These are phyloP conservation scores for Pogonophryne albipinna DNA, from an alignment of 2,797 vertebrate species.

Conservation along the genomic window DNA sequence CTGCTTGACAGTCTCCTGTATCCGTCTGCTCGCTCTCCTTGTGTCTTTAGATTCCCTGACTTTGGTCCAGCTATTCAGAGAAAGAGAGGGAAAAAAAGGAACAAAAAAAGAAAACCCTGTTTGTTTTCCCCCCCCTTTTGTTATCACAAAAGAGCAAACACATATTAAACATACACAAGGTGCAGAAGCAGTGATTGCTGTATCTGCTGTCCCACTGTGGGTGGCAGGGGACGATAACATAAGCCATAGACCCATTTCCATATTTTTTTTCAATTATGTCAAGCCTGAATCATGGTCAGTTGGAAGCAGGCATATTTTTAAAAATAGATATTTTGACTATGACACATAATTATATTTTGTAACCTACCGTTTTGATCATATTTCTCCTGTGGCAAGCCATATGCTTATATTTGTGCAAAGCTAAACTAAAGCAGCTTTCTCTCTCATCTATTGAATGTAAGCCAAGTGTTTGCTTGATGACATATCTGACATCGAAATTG, in stretches of 20 bases:
- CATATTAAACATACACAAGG: slow-evolving; percentile 76
- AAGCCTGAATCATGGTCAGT: slow-evolving; percentile 68
- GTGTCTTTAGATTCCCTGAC: slow-evolving; percentile 76
- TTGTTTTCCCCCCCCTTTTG: slow-evolving; percentile 48
- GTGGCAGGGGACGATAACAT: slow-evolving; percentile 76
- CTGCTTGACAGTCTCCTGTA: slow-evolving; percentile 69
- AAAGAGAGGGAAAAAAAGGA: slow-evolving; percentile 10
- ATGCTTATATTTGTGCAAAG: slow-evolving; percentile 22
- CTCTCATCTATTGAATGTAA: slow-evolving; percentile 10
- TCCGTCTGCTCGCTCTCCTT: slow-evolving; percentile 60
- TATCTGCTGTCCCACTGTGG: slow-evolving; percentile 76
- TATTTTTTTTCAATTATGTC: slow-evolving; percentile 75
- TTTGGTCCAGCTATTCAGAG: slow-evolving; percentile 72
- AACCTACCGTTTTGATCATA: slow-evolving; percentile 21
- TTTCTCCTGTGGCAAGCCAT: slow-evolving; percentile 6
- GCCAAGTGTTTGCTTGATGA: slow-evolving; percentile 24
- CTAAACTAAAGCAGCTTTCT: slow-evolving; percentile 15
- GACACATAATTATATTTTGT: slow-evolving; percentile 23
- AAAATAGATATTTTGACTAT: slow-evolving; percentile 39
- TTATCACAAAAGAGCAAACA: slow-evolving; percentile 78
- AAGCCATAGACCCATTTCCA: slow-evolving; percentile 78
- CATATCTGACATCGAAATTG: slow-evolving; percentile 10
- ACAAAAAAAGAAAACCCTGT: slow-evolving; percentile 50
- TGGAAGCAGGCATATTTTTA: slow-evolving; percentile 49
- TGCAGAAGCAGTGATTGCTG: slow-evolving; percentile 76